These are phyloP conservation scores for Chlamydotis undulata DNA, from an alignment of 2,113 vertebrate species.

Conservation along the genomic window DNA sequence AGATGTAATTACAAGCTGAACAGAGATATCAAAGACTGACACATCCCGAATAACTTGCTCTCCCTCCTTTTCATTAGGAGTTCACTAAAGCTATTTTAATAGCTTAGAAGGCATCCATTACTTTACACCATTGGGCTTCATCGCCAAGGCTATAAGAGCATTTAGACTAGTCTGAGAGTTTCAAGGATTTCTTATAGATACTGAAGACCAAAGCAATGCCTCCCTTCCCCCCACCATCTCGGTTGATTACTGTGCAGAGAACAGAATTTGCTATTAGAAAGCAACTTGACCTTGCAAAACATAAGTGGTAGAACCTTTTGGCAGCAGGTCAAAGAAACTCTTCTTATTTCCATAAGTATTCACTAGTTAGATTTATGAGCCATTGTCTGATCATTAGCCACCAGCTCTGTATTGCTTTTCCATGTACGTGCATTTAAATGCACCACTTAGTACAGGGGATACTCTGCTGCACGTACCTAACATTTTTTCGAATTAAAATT, in stretches of 20 bases:
- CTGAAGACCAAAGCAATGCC: background rate
- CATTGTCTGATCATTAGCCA: conserved; percentile 64
- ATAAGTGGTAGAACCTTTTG: background rate
- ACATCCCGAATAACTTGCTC: conserved; percentile 32
- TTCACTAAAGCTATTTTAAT: background rate
- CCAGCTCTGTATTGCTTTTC: conserved; percentile 67
- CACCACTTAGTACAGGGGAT: background rate
- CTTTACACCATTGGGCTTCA: background rate
- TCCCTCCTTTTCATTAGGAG: background rate
- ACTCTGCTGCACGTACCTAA: background rate
- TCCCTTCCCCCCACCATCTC: background rate
- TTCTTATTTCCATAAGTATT: conserved; percentile 67
- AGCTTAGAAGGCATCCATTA: background rate
- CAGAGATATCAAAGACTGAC: conserved; percentile 36
- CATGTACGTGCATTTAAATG: conserved; percentile 45
- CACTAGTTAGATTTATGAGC: conserved; percentile 52
- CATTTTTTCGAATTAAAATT: background rate
- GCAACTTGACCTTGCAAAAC: conserved; percentile 39
- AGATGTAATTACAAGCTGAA: conserved; percentile 40
- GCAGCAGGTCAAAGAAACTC: conserved; percentile 58
- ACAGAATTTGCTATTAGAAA: background rate
- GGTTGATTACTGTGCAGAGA: background rate
- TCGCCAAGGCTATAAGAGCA: background rate
- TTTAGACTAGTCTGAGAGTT: background rate
- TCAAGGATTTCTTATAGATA: background rate